phyloP scores from a whole-genome alignment of 2,113 vertebrate genomes.

The Stegastes partitus region DNA sequence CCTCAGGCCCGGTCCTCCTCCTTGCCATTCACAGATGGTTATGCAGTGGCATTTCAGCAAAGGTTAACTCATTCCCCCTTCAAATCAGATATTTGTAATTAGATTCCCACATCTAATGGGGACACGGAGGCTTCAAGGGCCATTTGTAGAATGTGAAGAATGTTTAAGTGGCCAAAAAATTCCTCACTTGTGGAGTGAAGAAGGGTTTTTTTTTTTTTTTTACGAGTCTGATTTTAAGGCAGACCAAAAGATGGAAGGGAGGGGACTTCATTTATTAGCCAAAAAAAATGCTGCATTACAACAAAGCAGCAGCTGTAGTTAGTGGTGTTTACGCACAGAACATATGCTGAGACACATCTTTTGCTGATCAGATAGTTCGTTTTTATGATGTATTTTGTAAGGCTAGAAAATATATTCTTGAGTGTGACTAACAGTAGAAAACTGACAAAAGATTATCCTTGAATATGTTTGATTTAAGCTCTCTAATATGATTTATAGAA shows the following conservation, averaged over 20 bases:
- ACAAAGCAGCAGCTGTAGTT: slow-evolving; percentile 1
- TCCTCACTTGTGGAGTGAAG: slow-evolving; percentile 51
- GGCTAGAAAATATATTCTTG: background rate
- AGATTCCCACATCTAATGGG: slow-evolving; percentile 69
- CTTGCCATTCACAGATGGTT: slow-evolving; percentile 75
- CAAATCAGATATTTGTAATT: slow-evolving; percentile 80
- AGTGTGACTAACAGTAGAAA: background rate
- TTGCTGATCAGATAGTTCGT: too few species aligned
- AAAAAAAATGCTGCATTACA: slow-evolving; percentile 3
- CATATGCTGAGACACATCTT: background rate
- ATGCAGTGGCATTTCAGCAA: slow-evolving; percentile 80
- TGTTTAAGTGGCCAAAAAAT: slow-evolving; percentile 66
- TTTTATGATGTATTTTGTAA: too few species aligned
- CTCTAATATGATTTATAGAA: background rate
- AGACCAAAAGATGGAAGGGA: slow-evolving; percentile 33
- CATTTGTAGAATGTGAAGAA: slow-evolving; percentile 64
- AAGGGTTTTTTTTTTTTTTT: slow-evolving; percentile 15
- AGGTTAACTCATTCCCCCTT: slow-evolving; percentile 77
- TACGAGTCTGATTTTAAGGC: slow-evolving; percentile 37
- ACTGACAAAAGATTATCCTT: background rate
- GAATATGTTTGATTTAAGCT: background rate
- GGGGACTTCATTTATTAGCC: slow-evolving; percentile 7
- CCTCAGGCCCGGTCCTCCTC: slow-evolving; percentile 53
- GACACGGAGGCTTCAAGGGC: slow-evolving; percentile 58
- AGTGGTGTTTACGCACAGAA: background rate